Evolutionary conservation across 1,140 invertebrate species (phyloP).

Genomic region (Pseudomyrmex sp.): DNA sequence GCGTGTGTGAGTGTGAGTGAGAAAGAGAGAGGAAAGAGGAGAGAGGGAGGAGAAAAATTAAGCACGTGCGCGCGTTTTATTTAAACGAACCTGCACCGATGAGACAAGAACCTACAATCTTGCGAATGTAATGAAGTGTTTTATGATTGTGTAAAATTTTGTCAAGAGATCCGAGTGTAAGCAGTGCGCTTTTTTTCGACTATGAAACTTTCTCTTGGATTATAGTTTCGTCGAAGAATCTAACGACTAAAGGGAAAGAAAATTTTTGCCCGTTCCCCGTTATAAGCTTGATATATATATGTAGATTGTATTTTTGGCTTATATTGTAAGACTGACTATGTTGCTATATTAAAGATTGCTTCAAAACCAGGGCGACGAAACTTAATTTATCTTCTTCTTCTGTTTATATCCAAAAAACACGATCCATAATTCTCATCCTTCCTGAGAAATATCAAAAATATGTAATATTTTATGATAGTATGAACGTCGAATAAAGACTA

Average conservation of each 20-base stretch:
- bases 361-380: slow-evolving; percentile 72
- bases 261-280: slow-evolving; percentile 73
- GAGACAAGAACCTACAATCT: slow-evolving; percentile 66
- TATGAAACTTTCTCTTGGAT: slow-evolving; percentile 7
- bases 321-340: slow-evolving; percentile 85
- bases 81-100: slow-evolving; percentile 17
- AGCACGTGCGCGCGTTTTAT: slow-evolving; percentile 28
- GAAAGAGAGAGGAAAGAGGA: background rate
- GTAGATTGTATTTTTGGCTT: slow-evolving; percentile 85
- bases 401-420: background rate
- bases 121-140: slow-evolving; percentile 62
- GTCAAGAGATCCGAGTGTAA: slow-evolving; percentile 75
- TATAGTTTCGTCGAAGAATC: slow-evolving; percentile 27
- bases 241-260: slow-evolving; percentile 53
- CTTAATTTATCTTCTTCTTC: background rate
- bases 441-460: background rate
- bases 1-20: background rate
- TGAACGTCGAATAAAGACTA: no score
- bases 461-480: no score
- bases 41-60: slow-evolving; percentile 12
- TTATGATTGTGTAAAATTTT: slow-evolving; percentile 82
- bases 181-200: slow-evolving; percentile 30
- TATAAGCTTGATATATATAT: slow-evolving; percentile 82
- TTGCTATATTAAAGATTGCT: slow-evolving; percentile 85
- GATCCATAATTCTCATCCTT: background rate